Base-by-base conservation (phyloP, 2,797 vertebrate genomes). In the Pelodytes ibericus region DNA sequence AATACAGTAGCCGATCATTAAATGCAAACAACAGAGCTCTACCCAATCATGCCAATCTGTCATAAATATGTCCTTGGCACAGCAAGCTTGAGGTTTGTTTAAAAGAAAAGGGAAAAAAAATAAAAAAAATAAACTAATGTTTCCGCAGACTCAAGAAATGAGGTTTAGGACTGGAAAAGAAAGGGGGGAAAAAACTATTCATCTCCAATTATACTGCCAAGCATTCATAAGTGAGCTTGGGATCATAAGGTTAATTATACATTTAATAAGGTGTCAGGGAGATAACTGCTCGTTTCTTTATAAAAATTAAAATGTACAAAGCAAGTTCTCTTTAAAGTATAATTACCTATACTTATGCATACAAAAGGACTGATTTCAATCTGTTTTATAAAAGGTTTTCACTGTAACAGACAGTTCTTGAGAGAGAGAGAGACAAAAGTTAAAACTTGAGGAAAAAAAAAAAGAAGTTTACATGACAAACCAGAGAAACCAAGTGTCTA, bases 241-340 rank as follows among this genome's bases (percentile, higher is more conserved):
- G 92, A 91, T 93, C 89, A 89, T 92, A 94, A 94, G 92, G 94
- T 94, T 95, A 95, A 96, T 95, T 94, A 94, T 92, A 92, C 91
- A 93, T 94, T 92, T 95, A 95, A 95, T 94, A 94, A 92, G 91
- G 92, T 93, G 93, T 94, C 92, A 93, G 91, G 86, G 90, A 94
- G 92, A 95, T 93, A 95, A 94, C 94, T 89, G 87, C 91, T 93
- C 87, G 83, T 94, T 95, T 95, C 94, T 95, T 95, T 93, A 95
- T 93, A 91, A 93, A 94, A 95, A 94, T 95, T 95, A 94, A 95
- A 95, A 95, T 91, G 92, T 92, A 93, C 91, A 92, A 91, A 90
- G 90, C 89, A 90, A 88, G 90, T 93, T 92, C 91, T 89, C 89
- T 93, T 91, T 92, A 91, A 93, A 93, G 92, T 91, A 91, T 94